Evolutionary conservation across 1,140 invertebrate species (phyloP), one percentile per base, ranked within the genome.

Genomic region (Chrysoperla carnea): DNA sequence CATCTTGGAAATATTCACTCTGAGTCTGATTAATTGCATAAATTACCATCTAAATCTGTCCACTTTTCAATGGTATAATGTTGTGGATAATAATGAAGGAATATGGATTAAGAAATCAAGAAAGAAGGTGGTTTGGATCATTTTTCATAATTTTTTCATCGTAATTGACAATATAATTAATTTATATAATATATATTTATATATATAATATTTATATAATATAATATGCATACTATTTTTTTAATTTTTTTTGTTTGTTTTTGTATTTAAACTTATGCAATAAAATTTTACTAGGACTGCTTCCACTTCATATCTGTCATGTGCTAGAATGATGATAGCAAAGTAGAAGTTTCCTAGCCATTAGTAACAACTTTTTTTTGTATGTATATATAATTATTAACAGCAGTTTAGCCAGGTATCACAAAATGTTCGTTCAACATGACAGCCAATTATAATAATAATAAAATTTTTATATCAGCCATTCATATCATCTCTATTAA

Each of bases 141-240:
- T 43, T 43, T 41, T 47, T 44, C 17, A 23, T 49, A 49, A 38
- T 46, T 45, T 46, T 47, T 46, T 47, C 46, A 49, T 49, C 47
- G 55, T 61, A 61, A 61, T 61, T 61, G 59, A 61, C 58, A 59
- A 59, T 60, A 56, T 45, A 56, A 56, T 56, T 51, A 33, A 33
- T 33, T 38, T 38, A 38, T 17, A 38, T 13, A 38, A 33, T 36
- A 42, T 36, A 42, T 36, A 42, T 36, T 36, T 40, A 46, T 42
- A 46, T 40, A 46, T 37, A 46, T 40, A 44, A 36, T 42, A 39
- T 28, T 15, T 40, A 40, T 40, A 28, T 40, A 29, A 15, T 11
- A 38, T 17, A 38, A 38, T 38, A 38, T 38, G 23, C 37, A 15
- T 17, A 38, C 23, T 17, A 38, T 38, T 27, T 17, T 38, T 38